Evolutionary conservation across 1,140 invertebrate species (phyloP).

Genomic region (Drosophila trapezifrons): DNA sequence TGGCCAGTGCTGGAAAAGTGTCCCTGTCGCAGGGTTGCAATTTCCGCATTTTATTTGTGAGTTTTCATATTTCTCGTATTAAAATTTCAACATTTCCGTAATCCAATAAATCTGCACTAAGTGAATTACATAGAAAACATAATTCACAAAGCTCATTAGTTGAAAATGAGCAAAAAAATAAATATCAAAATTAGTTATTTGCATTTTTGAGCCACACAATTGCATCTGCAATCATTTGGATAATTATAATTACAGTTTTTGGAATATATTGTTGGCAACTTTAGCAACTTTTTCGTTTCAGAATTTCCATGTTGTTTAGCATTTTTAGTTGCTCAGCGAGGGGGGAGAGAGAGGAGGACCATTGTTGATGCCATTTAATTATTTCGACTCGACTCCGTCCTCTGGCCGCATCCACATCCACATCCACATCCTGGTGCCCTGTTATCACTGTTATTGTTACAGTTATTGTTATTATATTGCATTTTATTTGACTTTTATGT

Average conservation of each 20-base stretch:
- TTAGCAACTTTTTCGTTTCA: conserved; percentile 60
- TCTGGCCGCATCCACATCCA: neutral
- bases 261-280: conserved; percentile 29
- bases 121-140: neutral
- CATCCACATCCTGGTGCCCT: conserved; percentile 44
- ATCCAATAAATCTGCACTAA: neutral
- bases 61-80: too few relatives aligned
- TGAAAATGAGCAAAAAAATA: neutral
- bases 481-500: conserved; percentile 68
- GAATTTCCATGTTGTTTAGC: conserved; percentile 40
- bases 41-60: too few relatives aligned
- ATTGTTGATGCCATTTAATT: conserved; percentile 66
- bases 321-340: neutral
- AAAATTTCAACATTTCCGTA: neutral
- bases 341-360: neutral
- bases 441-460: conserved; percentile 70
- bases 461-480: conserved; percentile 69
- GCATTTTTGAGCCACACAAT: neutral
- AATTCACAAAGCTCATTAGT: neutral
- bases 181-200: neutral
- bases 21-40: too few relatives aligned
- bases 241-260: conserved; percentile 16
- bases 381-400: conserved; percentile 44
- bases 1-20: too few relatives aligned
- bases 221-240: conserved; percentile 22